Evolutionary conservation across 1,140 invertebrate species (phyloP).

Genomic region (Schlechtendalia chinensis): DNA sequence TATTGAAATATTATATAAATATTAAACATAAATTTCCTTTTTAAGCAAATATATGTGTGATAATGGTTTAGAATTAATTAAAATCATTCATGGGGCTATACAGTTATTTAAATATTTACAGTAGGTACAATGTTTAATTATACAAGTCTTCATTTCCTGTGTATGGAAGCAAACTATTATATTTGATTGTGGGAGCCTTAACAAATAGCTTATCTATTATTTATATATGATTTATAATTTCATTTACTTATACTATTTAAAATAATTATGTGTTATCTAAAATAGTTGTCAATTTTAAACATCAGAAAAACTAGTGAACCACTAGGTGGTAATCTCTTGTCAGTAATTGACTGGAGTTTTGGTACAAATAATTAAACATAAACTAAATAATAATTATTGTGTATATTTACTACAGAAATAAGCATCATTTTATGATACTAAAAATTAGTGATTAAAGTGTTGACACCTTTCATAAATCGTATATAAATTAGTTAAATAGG

Average conservation of each 20-base stretch:
- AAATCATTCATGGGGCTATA: background rate
- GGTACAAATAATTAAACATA: conserved; percentile 30
- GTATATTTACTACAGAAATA: too few relatives aligned
- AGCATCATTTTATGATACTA: background rate
- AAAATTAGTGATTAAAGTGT: background rate
- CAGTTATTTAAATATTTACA: background rate
- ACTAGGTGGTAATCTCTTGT: background rate
- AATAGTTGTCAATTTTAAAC: conserved; percentile 1
- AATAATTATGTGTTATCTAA: background rate
- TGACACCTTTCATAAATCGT: background rate
- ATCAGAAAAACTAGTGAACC: background rate
- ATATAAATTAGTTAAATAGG: background rate
- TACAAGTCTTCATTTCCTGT: background rate
- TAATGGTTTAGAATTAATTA: background rate
- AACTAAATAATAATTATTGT: conserved; percentile 8
- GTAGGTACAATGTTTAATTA: background rate
- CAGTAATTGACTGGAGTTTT: background rate
- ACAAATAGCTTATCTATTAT: background rate
- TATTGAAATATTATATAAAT: background rate
- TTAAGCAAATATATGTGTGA: background rate
- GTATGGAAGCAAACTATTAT: background rate
- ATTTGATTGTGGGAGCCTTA: background rate
- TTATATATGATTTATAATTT: background rate
- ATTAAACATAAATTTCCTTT: background rate
- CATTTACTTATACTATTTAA: background rate